phyloP scores from a whole-genome alignment of 2,113 vertebrate species.

The Paracanthobrama guichenoti region DNA sequence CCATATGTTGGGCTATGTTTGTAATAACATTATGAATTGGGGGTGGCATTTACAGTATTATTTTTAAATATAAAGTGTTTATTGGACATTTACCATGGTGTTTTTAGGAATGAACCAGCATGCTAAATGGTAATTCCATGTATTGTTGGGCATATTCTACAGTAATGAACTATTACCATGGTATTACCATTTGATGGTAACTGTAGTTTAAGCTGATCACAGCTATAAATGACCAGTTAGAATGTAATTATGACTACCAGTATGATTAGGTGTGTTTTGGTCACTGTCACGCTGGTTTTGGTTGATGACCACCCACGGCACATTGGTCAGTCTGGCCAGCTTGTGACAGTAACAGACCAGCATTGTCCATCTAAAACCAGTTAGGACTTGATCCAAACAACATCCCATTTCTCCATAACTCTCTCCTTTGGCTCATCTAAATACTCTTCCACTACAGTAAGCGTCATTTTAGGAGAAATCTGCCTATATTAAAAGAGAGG shows the following conservation, averaged over 20 bases:
- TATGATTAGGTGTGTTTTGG: not conserved
- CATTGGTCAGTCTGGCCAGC: not conserved
- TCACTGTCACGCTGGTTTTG: not conserved
- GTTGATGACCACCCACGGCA: not conserved
- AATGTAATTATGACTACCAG: not conserved
- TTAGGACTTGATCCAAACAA: not conserved
- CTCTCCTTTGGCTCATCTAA: slow-evolving; percentile 56
- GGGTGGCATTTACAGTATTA: no score
- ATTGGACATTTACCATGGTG: not conserved
- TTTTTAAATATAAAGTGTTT: not conserved
- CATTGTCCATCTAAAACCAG: not conserved
- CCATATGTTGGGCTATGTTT: not conserved
- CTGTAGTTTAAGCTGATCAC: no score
- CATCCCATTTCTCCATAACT: not conserved
- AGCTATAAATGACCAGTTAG: not conserved
- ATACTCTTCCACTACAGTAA: slow-evolving; percentile 63
- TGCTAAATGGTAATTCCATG: not conserved
- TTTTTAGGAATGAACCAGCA: not conserved
- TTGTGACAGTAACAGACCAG: not conserved
- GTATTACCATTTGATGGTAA: not conserved
- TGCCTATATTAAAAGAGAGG: slow-evolving; percentile 70
- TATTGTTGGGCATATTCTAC: not conserved
- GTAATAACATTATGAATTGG: not conserved
- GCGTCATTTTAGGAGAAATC: slow-evolving; percentile 50
- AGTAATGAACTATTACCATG: not conserved